A percentile compares a stretch with the other conserved stretches of the same genome.
Evolutionary conservation across 2,113 vertebrate species (phyloP).

Genomic region (Peromyscus leucopus): DNA sequence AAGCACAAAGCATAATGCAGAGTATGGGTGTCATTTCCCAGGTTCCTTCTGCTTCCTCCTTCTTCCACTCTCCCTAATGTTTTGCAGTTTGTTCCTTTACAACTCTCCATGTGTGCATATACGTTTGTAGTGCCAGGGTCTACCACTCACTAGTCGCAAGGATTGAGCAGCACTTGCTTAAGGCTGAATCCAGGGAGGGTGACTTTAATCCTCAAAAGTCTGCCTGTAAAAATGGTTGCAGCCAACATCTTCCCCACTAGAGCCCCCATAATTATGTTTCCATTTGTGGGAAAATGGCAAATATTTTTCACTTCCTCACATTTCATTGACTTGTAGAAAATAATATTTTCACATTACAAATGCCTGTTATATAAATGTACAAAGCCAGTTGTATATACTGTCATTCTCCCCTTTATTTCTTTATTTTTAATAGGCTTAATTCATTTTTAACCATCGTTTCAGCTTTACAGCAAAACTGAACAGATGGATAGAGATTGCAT

Average conservation of each 20-base stretch:
- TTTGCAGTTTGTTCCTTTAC: background rate
- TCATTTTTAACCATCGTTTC: background rate
- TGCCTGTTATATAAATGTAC: background rate
- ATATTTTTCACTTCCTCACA: background rate
- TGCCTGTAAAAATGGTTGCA: background rate
- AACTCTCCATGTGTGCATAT: background rate
- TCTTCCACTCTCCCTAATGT: background rate
- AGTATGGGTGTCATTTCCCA: background rate
- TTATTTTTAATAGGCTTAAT: background rate
- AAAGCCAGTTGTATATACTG: background rate
- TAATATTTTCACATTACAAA: background rate
- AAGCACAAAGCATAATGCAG: background rate
- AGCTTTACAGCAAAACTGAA: background rate
- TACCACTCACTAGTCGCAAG: background rate
- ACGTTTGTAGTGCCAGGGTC: background rate
- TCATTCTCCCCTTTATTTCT: background rate
- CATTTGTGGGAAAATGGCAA: background rate
- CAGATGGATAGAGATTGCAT: background rate
- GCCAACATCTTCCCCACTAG: rapidly evolving
- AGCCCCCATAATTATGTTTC: background rate
- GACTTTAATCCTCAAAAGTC: background rate
- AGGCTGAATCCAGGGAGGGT: background rate
- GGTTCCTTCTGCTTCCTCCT: background rate
- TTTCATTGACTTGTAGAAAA: background rate
- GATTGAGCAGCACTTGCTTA: background rate